phyloP scores from a whole-genome alignment of 2,888 invertebrate species.

The Tinea semifulvella region DNA sequence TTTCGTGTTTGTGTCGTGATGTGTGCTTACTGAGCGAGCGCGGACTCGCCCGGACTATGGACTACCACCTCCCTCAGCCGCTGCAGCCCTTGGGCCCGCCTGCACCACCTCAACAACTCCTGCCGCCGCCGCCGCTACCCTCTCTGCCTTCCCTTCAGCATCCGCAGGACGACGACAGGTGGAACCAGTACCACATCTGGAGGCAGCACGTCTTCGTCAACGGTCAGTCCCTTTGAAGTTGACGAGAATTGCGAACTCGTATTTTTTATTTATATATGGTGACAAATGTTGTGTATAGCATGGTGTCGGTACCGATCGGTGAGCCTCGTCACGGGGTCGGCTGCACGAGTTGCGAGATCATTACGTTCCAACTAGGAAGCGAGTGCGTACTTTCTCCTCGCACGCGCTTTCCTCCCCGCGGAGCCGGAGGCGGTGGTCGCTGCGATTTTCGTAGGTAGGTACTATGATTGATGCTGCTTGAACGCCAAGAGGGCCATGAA shows the following conservation, averaged over 20 bases:
- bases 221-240: conserved; percentile 63
- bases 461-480: conserved; percentile 25
- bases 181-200: conserved; percentile 84
- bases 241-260: conserved; percentile 6
- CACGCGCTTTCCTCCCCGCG: conserved; percentile 14
- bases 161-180: conserved; percentile 70
- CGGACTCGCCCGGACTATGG: conserved; percentile 46
- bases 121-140: conserved; percentile 69
- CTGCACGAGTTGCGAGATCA: conserved; percentile 8
- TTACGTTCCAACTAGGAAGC: conserved; percentile 18
- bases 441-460: conserved; percentile 15
- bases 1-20: conserved; percentile 33
- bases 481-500: conserved; percentile 29
- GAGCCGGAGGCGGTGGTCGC: conserved; percentile 13
- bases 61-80: conserved; percentile 56
- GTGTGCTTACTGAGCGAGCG: conserved; percentile 47
- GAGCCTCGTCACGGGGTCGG: background rate
- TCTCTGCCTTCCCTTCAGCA: conserved; percentile 71
- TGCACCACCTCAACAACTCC: conserved; percentile 40
- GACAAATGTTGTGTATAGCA: background rate
- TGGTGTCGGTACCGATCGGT: background rate
- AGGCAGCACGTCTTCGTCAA: conserved; percentile 82
- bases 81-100: conserved; percentile 68
- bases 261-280: background rate
- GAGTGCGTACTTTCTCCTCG: conserved; percentile 39